Base-by-base conservation (phyloP, 1,140 invertebrate genomes). In the Drosophila miranda region DNA sequence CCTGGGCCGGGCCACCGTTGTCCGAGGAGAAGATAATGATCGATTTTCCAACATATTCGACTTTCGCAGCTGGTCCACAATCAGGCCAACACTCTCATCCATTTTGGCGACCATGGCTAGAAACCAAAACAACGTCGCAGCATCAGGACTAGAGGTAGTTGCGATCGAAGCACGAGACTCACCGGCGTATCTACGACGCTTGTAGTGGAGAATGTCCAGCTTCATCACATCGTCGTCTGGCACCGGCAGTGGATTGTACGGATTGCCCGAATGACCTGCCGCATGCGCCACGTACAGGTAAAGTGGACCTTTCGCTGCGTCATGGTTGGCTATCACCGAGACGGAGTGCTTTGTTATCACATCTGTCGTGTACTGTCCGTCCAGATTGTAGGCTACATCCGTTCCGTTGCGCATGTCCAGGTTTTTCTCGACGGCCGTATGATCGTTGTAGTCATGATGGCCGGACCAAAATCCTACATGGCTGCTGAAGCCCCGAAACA, bases 381-480 rank as follows among this genome's bases (percentile, higher is more conserved):
- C 95, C 0, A 95, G 90, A 67, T 97, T 94, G 89, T 94, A 95
- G 1, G 95, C 95, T 8, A 95, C 90, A 2, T 94, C 92, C 68
- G 95, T 89, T 56, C 92, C 92, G 80, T 92, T 90, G 54, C 94
- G 90, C 90, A 95, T 94, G 58, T 95, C 94, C 46, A 93, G 86
- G 0, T 91, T 90, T 30, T 90, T 91, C 91, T 96, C 95, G 23
- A 93, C 92, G 2, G 94, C 94, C 0, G 94, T 95, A 75, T 98
- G 97, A 91, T 97, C 96, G 82, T 93, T 96, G 88, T 98, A 97
- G 91, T 98, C 97, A 6, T 97, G 96, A 89, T 95, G 95, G 0
- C 97, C 97, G 1, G 95, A 95, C 95, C 96, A 97, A 87, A 95
- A 97, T 0, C 97, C 97, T 66, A 95, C 91, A 78, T 97, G 96